phyloP scores from a whole-genome alignment of 2,113 vertebrate genomes.

The Ascaphus truei region DNA sequence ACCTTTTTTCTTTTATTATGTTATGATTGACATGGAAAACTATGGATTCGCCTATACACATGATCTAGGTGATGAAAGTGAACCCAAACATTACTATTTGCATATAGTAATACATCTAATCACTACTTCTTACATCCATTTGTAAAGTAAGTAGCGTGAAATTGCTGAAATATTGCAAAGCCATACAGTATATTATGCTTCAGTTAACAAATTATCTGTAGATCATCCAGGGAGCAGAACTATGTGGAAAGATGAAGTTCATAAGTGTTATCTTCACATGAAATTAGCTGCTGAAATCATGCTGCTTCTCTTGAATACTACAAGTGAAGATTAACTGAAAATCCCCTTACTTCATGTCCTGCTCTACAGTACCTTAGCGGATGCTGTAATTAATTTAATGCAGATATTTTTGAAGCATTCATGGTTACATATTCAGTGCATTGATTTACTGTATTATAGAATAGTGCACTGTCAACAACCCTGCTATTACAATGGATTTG shows the following conservation, averaged over 20 bases:
- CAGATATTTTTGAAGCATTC: neutral
- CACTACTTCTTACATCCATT: slow-evolving; percentile 10
- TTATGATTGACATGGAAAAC: no score
- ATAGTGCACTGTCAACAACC: no score
- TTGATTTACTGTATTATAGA: no score
- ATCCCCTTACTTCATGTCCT: neutral
- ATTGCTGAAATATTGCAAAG: slow-evolving; percentile 27
- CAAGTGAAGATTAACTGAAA: neutral
- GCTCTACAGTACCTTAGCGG: neutral
- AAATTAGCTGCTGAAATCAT: neutral
- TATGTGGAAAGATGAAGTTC: neutral
- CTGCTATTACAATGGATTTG: no score
- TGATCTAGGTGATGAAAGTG: no score
- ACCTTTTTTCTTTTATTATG: no score
- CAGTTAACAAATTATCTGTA: slow-evolving; percentile 22
- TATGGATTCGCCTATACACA: no score
- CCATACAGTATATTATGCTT: slow-evolving; percentile 24
- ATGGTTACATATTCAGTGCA: neutral
- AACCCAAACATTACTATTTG: neutral
- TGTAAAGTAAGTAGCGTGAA: slow-evolving; percentile 22
- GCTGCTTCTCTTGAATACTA: neutral
- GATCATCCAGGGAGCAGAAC: slow-evolving; percentile 8
- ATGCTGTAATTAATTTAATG: neutral
- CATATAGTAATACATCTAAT: slow-evolving; percentile 11
- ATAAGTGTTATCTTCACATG: slow-evolving; percentile 10